Percentiles rank a stretch among this genome's conserved stretches.
phyloP scores from a whole-genome alignment of 1,140 invertebrate species.

The Schmidtea mediterranea region DNA sequence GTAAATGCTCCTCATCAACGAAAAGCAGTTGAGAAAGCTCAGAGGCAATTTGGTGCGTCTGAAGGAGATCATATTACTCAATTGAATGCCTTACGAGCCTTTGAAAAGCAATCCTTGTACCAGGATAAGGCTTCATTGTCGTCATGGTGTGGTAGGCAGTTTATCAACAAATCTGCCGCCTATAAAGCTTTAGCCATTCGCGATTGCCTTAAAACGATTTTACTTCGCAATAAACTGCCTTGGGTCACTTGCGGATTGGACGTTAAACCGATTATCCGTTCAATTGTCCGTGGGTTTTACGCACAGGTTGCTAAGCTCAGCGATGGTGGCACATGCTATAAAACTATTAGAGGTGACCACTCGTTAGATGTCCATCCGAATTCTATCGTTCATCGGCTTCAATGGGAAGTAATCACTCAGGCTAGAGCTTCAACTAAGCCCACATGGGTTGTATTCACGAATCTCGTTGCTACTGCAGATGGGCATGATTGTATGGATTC shows the following conservation, averaged over 20 bases:
- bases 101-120: not conserved
- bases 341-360: not conserved
- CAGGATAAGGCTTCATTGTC: not conserved
- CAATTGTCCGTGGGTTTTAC: not conserved
- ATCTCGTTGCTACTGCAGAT: too few species aligned
- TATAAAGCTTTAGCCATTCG: not conserved
- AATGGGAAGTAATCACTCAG: too few species aligned
- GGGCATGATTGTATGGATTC: too few species aligned
- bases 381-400: too few species aligned
- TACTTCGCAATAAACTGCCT: not conserved
- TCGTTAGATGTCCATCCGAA: not conserved
- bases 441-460: too few species aligned
- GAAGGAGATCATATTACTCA: slow-evolving; percentile 3
- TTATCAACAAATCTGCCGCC: not conserved
- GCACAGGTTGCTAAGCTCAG: not conserved
- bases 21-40: too few species aligned
- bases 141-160: not conserved
- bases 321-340: not conserved
- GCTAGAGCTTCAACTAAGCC: too few species aligned
- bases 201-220: not conserved
- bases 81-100: slow-evolving; percentile 1
- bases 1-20: too few species aligned
- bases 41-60: not conserved
- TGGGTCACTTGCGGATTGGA: not conserved
- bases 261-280: not conserved